These are phyloP conservation scores for Gymnorhina tibicen DNA, from an alignment of 2,113 vertebrate genomes.

Conservation along the genomic window DNA sequence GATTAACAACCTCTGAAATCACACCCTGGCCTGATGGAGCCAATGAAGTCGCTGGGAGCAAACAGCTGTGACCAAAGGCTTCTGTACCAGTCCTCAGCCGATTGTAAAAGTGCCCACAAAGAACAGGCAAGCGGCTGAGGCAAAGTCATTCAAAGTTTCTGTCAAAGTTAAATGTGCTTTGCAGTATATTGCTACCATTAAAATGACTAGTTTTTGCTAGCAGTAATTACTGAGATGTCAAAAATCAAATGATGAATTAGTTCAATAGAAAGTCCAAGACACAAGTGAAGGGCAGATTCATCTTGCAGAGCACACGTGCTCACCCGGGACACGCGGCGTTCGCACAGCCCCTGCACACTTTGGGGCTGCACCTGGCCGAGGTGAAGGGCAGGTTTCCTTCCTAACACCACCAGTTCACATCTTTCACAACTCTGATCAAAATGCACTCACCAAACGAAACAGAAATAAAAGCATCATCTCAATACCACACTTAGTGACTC, in stretches of 20 bases:
- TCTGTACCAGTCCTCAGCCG: not conserved
- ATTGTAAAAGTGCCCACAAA: not conserved
- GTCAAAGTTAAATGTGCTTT: not conserved
- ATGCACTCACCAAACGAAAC: not conserved
- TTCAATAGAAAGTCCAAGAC: not conserved
- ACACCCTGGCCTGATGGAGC: not conserved
- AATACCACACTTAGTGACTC: not conserved
- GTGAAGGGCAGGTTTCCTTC: not conserved
- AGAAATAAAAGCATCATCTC: conserved; percentile 5
- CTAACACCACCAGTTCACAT: not conserved
- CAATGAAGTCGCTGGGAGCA: not conserved
- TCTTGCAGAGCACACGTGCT: not conserved
- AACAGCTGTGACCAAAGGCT: not conserved
- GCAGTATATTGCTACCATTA: not conserved
- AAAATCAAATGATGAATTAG: conserved; percentile 10
- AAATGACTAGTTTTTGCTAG: not conserved
- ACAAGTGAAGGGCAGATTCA: not conserved
- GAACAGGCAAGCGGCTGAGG: not conserved
- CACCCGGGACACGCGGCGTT: rapidly evolving
- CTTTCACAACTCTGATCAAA: not conserved
- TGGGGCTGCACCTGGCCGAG: not conserved
- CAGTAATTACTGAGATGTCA: conserved; percentile 29
- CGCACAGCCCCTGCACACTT: not conserved
- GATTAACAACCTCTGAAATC: not conserved
- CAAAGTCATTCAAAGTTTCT: not conserved